These are phyloP conservation scores for Rhinophrynus dorsalis DNA, from an alignment of 2,797 vertebrate genomes.

Conservation along the genomic window DNA sequence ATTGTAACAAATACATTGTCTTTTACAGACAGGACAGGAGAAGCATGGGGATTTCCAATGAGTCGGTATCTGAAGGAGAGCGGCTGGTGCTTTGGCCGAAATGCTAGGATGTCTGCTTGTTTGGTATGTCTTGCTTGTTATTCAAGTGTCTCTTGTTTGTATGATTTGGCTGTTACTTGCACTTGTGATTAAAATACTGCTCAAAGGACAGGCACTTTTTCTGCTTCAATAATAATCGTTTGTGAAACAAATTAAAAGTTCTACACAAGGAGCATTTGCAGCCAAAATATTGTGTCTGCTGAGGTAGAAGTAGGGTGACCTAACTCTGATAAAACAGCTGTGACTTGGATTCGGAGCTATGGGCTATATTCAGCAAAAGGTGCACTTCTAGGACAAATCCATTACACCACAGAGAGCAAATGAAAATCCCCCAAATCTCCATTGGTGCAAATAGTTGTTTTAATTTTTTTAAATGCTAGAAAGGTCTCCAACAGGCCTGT, in stretches of 20 bases:
- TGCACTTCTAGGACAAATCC: too few relatives aligned
- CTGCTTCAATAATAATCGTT: slow-evolving; percentile 31
- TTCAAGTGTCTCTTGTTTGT: neutral
- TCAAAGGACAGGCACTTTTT: slow-evolving; percentile 53
- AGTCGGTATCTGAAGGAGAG: slow-evolving; percentile 70
- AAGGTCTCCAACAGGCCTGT: too few relatives aligned
- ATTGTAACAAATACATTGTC: slow-evolving; percentile 20
- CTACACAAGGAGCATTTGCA: slow-evolving; percentile 3
- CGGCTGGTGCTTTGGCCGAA: slow-evolving; percentile 72
- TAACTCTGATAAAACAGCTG: too few relatives aligned
- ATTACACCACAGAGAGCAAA: too few relatives aligned
- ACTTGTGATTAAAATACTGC: slow-evolving; percentile 53
- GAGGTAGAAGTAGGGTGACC: too few relatives aligned
- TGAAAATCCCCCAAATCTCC: too few relatives aligned
- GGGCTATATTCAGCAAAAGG: too few relatives aligned
- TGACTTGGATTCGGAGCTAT: too few relatives aligned
- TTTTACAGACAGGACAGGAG: slow-evolving; percentile 58
- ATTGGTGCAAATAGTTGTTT: too few relatives aligned
- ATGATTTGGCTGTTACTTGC: slow-evolving; percentile 51
- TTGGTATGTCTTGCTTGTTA: slow-evolving; percentile 64
- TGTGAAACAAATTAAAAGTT: slow-evolving; percentile 6
- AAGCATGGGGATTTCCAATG: slow-evolving; percentile 76
- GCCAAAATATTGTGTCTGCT: slow-evolving; percentile 33
- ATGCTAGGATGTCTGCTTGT: slow-evolving; percentile 78
- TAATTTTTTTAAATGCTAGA: too few relatives aligned